These are phyloP conservation scores for Eonycteris spelaea DNA, from an alignment of 2,113 vertebrate genomes.

Conservation along the genomic window DNA sequence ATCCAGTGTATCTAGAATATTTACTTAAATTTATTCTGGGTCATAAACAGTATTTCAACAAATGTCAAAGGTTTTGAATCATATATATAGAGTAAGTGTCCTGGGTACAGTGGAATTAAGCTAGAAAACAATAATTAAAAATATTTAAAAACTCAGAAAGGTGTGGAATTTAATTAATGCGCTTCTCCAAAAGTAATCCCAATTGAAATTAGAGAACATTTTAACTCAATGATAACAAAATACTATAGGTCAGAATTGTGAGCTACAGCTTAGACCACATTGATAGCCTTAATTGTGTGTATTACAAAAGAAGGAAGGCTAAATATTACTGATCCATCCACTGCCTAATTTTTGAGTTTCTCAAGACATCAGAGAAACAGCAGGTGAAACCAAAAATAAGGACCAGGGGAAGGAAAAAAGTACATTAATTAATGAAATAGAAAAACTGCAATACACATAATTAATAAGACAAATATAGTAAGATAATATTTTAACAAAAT, in stretches of 20 bases:
- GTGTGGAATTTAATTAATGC: conserved; percentile 63
- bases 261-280: neutral
- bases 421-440: neutral
- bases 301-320: neutral
- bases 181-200: conserved; percentile 46
- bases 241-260: neutral
- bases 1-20: neutral
- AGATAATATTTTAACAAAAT: neutral
- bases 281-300: neutral
- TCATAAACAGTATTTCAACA: conserved; percentile 11
- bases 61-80: conserved; percentile 42
- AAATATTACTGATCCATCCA: neutral
- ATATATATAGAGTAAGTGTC: neutral
- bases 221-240: conserved; percentile 34
- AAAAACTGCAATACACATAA: neutral
- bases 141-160: conserved; percentile 53
- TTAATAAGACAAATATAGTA: neutral
- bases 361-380: neutral
- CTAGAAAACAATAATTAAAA: conserved; percentile 64
- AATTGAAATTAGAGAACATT: neutral
- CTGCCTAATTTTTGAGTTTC: neutral
- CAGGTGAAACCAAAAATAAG: neutral
- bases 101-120: conserved; percentile 26
- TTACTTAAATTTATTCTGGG: conserved; percentile 34
- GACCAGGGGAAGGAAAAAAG: neutral